Evolutionary conservation across 1,140 invertebrate genomes (phyloP).

Genomic region (Anthonomus grandis): DNA sequence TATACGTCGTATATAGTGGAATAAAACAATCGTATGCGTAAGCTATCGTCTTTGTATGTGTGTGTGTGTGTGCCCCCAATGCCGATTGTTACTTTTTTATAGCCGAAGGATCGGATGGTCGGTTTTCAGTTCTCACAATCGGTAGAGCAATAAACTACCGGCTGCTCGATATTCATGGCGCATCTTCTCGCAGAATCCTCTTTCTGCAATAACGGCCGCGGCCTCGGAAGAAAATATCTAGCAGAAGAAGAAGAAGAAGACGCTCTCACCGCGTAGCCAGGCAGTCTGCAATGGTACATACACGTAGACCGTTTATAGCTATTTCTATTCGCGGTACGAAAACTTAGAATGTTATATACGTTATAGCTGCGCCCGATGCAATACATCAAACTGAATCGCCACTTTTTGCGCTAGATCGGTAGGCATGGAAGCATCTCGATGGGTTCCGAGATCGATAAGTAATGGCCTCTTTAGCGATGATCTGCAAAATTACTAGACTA

Average conservation of each 20-base stretch:
- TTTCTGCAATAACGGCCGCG: conserved; percentile 43
- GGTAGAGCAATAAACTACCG: conserved; percentile 39
- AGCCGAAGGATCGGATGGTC: no score
- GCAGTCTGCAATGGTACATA: conserved; percentile 39
- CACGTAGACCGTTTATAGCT: conserved; percentile 40
- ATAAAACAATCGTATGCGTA: conserved; percentile 27
- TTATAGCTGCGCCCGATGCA: conserved; percentile 23
- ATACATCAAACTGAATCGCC: conserved; percentile 29
- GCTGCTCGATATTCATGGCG: conserved; percentile 40
- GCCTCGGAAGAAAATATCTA: no score
- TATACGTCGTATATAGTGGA: conserved; percentile 17
- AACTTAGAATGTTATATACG: conserved; percentile 25
- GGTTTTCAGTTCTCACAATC: conserved; percentile 42
- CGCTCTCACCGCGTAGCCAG: conserved; percentile 43
- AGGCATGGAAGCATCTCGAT: no score
- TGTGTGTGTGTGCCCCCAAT: no score
- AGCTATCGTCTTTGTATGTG: conserved; percentile 23
- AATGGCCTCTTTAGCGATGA: no score
- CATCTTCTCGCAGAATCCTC: conserved; percentile 45
- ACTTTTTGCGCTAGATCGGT: no score
- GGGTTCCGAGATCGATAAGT: not conserved
- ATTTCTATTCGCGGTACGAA: conserved; percentile 30
- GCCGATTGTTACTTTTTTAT: conserved; percentile 22
- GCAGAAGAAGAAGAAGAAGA: no score
- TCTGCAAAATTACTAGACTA: no score